A percentile compares a stretch with the other conserved stretches of the same genome.
These are phyloP conservation scores for Erithacus rubecula DNA, from an alignment of 2,797 vertebrate species.

Conservation along the genomic window DNA sequence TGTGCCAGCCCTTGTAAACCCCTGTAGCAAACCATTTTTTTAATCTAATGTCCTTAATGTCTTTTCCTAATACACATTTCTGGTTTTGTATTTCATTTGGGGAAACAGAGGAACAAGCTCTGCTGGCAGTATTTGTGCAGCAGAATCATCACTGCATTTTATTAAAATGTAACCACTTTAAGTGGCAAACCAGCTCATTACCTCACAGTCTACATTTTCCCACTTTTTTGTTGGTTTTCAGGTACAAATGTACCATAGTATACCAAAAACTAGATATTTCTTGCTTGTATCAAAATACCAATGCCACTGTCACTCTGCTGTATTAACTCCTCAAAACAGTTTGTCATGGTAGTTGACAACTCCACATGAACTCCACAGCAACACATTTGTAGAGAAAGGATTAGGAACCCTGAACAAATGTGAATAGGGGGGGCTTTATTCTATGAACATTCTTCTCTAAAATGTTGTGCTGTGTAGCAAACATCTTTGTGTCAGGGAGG, in stretches of 20 bases:
- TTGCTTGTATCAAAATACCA: neutral
- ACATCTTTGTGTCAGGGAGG: neutral
- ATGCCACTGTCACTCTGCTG: neutral
- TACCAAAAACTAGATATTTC: neutral
- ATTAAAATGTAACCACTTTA: neutral
- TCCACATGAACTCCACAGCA: neutral
- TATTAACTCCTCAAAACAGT: neutral
- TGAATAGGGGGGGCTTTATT: neutral
- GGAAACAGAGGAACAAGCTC: neutral
- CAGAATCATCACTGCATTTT: neutral
- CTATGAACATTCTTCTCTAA: neutral
- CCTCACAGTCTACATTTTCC: neutral
- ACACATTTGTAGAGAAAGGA: neutral
- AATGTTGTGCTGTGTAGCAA: neutral
- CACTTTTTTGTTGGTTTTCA: neutral
- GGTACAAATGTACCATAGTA: neutral
- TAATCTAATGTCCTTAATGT: neutral
- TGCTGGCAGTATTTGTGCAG: neutral
- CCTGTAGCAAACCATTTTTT: neutral
- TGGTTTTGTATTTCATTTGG: neutral
- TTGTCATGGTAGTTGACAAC: neutral
- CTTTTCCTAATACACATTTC: neutral
- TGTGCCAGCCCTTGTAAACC: neutral
- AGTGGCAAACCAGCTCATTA: neutral
- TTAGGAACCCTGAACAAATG: neutral